Evolutionary conservation across 2,888 invertebrate genomes (phyloP).

Genomic region (Crossocerus cetratus): DNA sequence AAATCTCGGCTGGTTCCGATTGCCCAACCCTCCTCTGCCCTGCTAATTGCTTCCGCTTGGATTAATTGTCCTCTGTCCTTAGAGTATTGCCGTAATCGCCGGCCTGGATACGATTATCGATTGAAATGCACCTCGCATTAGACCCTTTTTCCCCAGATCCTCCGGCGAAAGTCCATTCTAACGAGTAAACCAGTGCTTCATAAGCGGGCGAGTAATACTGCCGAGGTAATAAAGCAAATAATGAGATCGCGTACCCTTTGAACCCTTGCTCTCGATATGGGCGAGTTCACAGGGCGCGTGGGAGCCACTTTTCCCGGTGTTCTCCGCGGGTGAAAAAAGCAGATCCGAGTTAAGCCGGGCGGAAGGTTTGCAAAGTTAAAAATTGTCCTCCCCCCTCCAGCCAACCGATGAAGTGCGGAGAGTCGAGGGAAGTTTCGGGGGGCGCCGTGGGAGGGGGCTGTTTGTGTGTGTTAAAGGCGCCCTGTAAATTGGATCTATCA

Average conservation of each 20-base stretch:
- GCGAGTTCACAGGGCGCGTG: too few relatives aligned
- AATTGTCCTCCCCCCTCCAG: constrained; percentile 55
- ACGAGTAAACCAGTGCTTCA: not conserved
- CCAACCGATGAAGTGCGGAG: constrained; percentile 27
- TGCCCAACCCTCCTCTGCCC: constrained; percentile 28
- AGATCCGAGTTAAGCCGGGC: constrained; percentile 9
- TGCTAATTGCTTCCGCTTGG: constrained; percentile 32
- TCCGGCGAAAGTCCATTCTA: too few relatives aligned
- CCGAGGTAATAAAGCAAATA: too few relatives aligned
- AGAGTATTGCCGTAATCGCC: too few relatives aligned
- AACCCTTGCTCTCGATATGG: too few relatives aligned
- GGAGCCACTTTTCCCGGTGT: too few relatives aligned
- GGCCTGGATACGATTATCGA: too few relatives aligned
- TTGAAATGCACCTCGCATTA: too few relatives aligned
- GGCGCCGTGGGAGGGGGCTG: constrained; percentile 23
- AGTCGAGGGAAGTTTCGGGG: constrained; percentile 47
- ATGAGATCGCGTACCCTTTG: too few relatives aligned
- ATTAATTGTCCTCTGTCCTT: constrained; percentile 29
- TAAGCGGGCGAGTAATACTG: not conserved
- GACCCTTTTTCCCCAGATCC: too few relatives aligned
- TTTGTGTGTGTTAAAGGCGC: constrained; percentile 57
- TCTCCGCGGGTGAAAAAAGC: too few relatives aligned
- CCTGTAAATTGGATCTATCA: constrained; percentile 77
- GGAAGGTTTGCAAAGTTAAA: constrained; percentile 56
- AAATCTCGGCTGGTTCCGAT: constrained; percentile 38